Conservation (phyloP, 2,797 vertebrate species). For the Astyanax mexicanus region DNA sequence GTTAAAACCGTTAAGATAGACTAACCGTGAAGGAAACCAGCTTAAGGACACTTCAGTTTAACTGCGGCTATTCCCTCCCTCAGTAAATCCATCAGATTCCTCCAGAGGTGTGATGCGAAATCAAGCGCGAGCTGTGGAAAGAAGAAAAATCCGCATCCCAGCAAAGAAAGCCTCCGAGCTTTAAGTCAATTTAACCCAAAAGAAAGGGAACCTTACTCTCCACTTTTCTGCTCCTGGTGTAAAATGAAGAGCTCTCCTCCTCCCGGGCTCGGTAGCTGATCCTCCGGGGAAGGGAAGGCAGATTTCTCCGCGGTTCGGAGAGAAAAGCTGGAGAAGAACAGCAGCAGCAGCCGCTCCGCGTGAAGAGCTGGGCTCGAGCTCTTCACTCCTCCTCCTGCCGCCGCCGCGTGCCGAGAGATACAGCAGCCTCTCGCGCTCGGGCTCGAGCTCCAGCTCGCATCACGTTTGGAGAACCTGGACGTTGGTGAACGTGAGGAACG, state of each 20-base stretch:
- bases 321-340: no score
- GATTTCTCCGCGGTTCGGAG: background rate
- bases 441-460: background rate
- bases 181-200: no score
- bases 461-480: background rate
- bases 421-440: background rate
- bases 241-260: background rate
- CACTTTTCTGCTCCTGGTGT: no score
- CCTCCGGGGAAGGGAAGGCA: background rate
- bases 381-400: slow-evolving; percentile 1
- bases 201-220: slow-evolving; percentile 26
- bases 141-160: slow-evolving; percentile 66
- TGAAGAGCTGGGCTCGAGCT: background rate
- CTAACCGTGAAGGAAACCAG: slow-evolving; percentile 43
- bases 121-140: slow-evolving; percentile 43
- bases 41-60: slow-evolving; percentile 43
- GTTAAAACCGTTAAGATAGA: no score
- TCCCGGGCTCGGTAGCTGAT: no score
- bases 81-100: slow-evolving; percentile 43
- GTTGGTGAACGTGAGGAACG: background rate
- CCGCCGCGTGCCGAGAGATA: background rate
- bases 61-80: background rate
- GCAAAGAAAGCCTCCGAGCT: slow-evolving; percentile 46
- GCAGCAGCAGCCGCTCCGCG: background rate
- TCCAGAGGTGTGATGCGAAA: slow-evolving; percentile 48